Evolutionary conservation across 2,113 vertebrate species (phyloP).

Genomic region (Aspidoscelis tigris): DNA sequence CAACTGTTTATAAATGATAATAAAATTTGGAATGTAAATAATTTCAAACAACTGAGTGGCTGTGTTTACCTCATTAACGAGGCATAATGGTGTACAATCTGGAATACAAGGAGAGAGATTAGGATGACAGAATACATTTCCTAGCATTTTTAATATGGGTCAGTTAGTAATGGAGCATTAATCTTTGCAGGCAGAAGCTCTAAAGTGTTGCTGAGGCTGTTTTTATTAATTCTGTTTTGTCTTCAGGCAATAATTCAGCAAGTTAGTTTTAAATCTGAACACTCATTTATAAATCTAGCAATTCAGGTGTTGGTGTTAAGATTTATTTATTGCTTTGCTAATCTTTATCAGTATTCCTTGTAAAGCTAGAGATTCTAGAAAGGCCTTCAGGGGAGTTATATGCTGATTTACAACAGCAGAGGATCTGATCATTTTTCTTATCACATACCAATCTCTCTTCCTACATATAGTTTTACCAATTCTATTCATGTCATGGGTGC

Average conservation of each 20-base stretch:
- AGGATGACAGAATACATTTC: constrained; percentile 11
- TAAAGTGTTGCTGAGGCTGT: constrained; percentile 23
- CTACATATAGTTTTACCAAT: constrained; percentile 6
- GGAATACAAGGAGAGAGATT: constrained; percentile 23
- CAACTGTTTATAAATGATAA: constrained; percentile 31
- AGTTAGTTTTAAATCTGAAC: constrained; percentile 43
- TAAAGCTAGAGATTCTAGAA: constrained; percentile 33
- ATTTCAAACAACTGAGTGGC: constrained; percentile 38
- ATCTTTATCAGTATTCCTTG: constrained; percentile 18
- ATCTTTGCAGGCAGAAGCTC: constrained; percentile 33
- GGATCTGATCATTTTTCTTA: neutral
- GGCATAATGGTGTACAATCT: constrained; percentile 21
- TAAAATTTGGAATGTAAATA: constrained; percentile 45
- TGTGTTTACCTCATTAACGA: constrained; percentile 37
- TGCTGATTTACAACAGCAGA: constrained; percentile 9
- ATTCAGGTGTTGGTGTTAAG: constrained; percentile 1
- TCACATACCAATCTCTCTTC: constrained; percentile 10
- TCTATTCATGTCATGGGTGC: constrained; percentile 28
- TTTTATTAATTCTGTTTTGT: constrained; percentile 43
- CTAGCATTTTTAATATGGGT: constrained; percentile 19
- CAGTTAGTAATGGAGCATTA: constrained; percentile 24
- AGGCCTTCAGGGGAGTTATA: neutral
- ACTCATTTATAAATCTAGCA: constrained; percentile 35
- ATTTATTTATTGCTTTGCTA: constrained; percentile 36
- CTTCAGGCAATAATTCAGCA: constrained; percentile 31